Percentiles rank a stretch among this genome's conserved stretches.
Conservation (phyloP, 2,113 vertebrate genomes). For the Callithrix jacchus region DNA sequence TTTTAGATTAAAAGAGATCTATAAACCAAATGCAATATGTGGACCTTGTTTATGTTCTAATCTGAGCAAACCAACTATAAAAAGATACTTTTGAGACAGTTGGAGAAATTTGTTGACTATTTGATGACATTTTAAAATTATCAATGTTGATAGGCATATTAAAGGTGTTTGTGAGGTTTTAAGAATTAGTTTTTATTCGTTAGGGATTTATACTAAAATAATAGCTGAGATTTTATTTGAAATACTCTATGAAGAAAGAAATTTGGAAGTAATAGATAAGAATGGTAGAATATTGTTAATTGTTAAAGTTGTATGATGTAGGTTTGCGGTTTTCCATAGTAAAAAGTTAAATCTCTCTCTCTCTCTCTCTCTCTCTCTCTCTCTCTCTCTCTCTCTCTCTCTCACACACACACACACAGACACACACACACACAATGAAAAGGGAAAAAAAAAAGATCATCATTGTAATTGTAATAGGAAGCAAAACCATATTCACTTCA, state of each 20-base stretch:
- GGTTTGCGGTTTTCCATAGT: slow-evolving; percentile 23
- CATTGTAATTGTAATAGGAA: neutral
- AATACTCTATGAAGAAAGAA: slow-evolving; percentile 5
- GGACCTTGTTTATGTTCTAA: neutral
- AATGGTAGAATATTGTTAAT: neutral
- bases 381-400: too few relatives aligned
- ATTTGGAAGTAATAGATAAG: neutral
- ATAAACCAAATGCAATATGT: neutral
- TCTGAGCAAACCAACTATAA: neutral
- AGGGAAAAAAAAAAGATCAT: neutral
- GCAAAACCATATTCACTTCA: slow-evolving; percentile 20
- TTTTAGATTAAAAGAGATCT: neutral
- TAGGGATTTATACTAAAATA: slow-evolving; percentile 24
- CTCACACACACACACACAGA: neutral
- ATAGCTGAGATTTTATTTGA: neutral
- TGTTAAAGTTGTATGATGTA: neutral
- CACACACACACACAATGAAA: neutral
- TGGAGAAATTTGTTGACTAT: neutral
- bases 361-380: too few relatives aligned
- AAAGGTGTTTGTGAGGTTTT: neutral
- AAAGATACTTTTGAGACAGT: neutral
- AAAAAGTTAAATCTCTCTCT: neutral
- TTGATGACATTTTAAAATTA: neutral
- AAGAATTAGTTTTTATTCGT: neutral
- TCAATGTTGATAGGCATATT: neutral